Percentiles rank a stretch among this genome's conserved stretches.
Conservation (phyloP, 2,888 invertebrate species). For the Drosophila conformis region DNA sequence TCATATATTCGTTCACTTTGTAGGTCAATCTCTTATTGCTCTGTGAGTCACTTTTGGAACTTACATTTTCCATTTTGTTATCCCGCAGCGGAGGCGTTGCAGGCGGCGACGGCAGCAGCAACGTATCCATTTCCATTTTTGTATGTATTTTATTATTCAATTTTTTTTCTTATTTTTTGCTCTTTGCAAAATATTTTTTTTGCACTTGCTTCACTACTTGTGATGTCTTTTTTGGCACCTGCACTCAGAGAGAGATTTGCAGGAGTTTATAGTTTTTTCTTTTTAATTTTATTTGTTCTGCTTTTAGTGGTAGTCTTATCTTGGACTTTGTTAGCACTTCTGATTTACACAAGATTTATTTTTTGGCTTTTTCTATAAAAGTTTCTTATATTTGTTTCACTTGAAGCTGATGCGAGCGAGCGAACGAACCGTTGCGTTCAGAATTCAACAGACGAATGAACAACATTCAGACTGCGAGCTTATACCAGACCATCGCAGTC, state of each 20-base stretch:
- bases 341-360: constrained; percentile 36
- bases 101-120: constrained; percentile 88
- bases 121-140: constrained; percentile 82
- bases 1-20: constrained; percentile 40
- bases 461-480: constrained; percentile 71
- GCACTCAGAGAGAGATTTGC: constrained; percentile 7
- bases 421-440: constrained; percentile 82
- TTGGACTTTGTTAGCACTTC: constrained; percentile 38
- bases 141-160: constrained; percentile 10
- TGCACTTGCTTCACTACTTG: constrained; percentile 42
- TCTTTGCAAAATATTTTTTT: constrained; percentile 10
- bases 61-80: constrained; percentile 83
- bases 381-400: constrained; percentile 38
- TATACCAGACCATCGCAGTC: constrained; percentile 69
- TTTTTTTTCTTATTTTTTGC: constrained; percentile 5
- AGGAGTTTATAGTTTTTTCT: constrained; percentile 18
- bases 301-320: constrained; percentile 40
- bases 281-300: constrained; percentile 32
- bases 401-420: constrained; percentile 48
- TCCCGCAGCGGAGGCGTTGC: constrained; percentile 89
- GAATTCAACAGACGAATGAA: constrained; percentile 85
- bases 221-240: constrained; percentile 36
- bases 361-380: constrained; percentile 33
- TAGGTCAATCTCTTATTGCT: constrained; percentile 53
- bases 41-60: constrained; percentile 71